Evolutionary conservation across 2,888 invertebrate species (phyloP).

Genomic region (Oscheius sp.): DNA sequence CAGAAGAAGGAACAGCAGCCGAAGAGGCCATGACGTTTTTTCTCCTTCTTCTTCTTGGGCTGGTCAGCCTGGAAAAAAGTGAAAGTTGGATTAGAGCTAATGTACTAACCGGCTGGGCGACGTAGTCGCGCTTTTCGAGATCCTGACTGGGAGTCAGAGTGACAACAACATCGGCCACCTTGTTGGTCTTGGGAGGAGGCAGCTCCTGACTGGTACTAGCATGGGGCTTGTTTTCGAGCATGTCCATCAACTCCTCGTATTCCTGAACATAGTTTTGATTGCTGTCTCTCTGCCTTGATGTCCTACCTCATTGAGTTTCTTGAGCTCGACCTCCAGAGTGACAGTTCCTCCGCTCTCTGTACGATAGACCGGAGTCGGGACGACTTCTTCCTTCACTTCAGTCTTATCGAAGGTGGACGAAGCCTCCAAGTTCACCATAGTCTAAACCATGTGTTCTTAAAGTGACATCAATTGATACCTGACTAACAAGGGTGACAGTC

Average conservation of each 20-base stretch:
- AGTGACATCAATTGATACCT: background rate
- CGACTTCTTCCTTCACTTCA: background rate
- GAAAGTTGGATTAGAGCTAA: background rate
- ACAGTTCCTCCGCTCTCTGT: background rate
- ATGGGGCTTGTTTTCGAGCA: background rate
- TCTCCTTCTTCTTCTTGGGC: constrained; percentile 13
- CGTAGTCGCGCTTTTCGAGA: constrained; percentile 7
- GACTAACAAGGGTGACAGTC: background rate
- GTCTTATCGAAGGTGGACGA: too few relatives aligned
- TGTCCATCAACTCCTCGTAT: background rate
- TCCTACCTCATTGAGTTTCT: constrained; percentile 12
- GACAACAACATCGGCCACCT: constrained; percentile 4
- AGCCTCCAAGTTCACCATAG: background rate
- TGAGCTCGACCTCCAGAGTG: constrained; percentile 22
- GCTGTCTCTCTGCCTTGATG: background rate
- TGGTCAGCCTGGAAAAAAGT: background rate
- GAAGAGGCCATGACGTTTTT: background rate
- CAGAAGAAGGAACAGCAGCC: constrained; percentile 6
- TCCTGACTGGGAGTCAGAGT: constrained; percentile 6
- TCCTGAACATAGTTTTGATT: background rate
- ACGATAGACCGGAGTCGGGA: background rate
- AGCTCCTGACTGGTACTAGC: background rate
- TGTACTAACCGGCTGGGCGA: background rate
- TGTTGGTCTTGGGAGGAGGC: constrained; percentile 2
- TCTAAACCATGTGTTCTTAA: background rate